A percentile compares a stretch with the other conserved stretches of the same genome.
Conservation (phyloP, 2,888 invertebrate genomes). For the Meloe dianella region DNA sequence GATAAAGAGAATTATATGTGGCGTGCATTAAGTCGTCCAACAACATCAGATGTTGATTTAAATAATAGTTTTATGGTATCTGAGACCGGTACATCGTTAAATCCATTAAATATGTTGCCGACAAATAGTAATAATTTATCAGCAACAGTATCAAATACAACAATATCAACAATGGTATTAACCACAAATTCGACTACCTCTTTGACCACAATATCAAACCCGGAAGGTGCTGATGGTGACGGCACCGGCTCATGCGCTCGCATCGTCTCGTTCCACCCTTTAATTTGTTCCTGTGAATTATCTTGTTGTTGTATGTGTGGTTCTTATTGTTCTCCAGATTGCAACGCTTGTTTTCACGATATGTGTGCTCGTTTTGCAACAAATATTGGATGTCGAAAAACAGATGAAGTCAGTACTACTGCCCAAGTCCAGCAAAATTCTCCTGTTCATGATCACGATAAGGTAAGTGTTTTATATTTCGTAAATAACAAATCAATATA, state of each 20-base stretch:
- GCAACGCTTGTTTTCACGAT: conserved; percentile 69
- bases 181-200: conserved; percentile 20
- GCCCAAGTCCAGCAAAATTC: neutral
- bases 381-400: conserved; percentile 59
- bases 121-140: conserved; percentile 33
- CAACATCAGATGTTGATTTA: conserved; percentile 47
- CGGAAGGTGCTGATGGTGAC: conserved; percentile 43
- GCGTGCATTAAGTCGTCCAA: conserved; percentile 56
- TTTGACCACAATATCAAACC: conserved; percentile 25
- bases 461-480: conserved; percentile 53
- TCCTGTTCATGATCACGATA: conserved; percentile 54
- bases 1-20: conserved; percentile 64
- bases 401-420: conserved; percentile 46
- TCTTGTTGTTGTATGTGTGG: conserved; percentile 69
- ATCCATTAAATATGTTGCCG: conserved; percentile 40
- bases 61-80: conserved; percentile 55
- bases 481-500: neutral
- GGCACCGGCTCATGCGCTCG: conserved; percentile 56
- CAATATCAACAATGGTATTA: conserved; percentile 1
- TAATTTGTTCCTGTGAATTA: conserved; percentile 60
- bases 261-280: conserved; percentile 59
- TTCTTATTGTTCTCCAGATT: conserved; percentile 68
- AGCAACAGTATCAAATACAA: conserved; percentile 8
- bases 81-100: conserved; percentile 51
- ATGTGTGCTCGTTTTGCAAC: conserved; percentile 62